These are phyloP conservation scores for Cosmia pyralina DNA, from an alignment of 2,888 invertebrate genomes.

Conservation along the genomic window DNA sequence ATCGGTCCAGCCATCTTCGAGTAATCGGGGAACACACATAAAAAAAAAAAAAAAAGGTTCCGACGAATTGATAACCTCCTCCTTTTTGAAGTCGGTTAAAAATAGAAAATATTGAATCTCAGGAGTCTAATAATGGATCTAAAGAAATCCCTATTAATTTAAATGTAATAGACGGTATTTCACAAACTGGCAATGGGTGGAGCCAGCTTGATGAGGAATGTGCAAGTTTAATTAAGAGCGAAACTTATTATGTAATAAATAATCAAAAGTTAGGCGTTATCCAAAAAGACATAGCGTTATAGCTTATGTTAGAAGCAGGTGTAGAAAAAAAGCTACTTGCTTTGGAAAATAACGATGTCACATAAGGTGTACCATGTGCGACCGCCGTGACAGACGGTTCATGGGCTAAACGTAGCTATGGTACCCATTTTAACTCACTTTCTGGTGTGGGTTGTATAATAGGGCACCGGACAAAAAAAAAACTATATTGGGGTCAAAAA, in stretches of 20 bases:
- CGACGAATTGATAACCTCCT: no score
- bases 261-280: background rate
- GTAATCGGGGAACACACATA: no score
- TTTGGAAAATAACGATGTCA: background rate
- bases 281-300: background rate
- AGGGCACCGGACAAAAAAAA: conserved; percentile 1
- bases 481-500: conserved; percentile 1
- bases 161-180: background rate
- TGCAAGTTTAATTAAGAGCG: background rate
- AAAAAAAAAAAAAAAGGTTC: no score
- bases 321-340: conserved; percentile 4
- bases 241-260: conserved; percentile 2
- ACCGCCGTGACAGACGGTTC: conserved; percentile 6
- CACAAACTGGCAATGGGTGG: conserved; percentile 1
- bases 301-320: conserved; percentile 9
- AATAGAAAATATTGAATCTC: background rate
- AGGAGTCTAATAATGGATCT: no score
- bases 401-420: conserved; percentile 17
- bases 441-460: conserved; percentile 8
- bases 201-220: background rate
- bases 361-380: background rate
- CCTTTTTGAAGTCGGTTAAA: no score
- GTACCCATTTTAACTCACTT: conserved; percentile 6
- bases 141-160: no score
- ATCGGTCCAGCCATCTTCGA: no score